Evolutionary conservation across 2,113 vertebrate species (phyloP).

Genomic region (Lophotis ruficrista): DNA sequence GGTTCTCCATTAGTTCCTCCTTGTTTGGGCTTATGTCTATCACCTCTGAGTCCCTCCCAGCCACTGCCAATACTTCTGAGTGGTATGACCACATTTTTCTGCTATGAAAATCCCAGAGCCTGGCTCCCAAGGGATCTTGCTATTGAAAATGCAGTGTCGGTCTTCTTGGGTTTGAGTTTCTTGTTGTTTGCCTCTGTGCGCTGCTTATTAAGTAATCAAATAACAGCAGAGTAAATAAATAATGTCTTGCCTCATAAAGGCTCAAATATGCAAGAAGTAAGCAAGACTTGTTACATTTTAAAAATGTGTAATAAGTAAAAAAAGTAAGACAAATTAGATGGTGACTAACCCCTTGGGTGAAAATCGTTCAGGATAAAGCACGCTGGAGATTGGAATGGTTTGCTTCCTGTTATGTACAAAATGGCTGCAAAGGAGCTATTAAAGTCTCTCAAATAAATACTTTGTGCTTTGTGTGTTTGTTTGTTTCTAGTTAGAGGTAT

Average conservation of each 20-base stretch:
- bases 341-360: background rate
- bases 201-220: constrained; percentile 41
- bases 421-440: constrained; percentile 49
- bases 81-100: constrained; percentile 34
- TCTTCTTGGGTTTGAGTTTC: constrained; percentile 9
- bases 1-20: background rate
- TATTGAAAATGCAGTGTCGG: constrained; percentile 36
- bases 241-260: background rate
- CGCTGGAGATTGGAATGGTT: background rate
- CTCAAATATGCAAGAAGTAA: constrained; percentile 1
- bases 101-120: constrained; percentile 32
- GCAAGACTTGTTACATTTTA: background rate
- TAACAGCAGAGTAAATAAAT: constrained; percentile 22
- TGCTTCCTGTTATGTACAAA: constrained; percentile 40
- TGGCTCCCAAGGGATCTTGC: constrained; percentile 30
- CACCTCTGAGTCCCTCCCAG: background rate
- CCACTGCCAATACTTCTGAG: background rate
- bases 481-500: constrained; percentile 62
- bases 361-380: background rate
- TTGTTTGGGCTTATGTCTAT: background rate
- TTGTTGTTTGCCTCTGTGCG: constrained; percentile 37
- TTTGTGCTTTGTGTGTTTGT: constrained; percentile 50
- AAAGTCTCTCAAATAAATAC: constrained; percentile 38
- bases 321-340: background rate
- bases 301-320: background rate